These are phyloP conservation scores for Peromyscus aztecus DNA, from an alignment of 2,797 vertebrate genomes.

Conservation along the genomic window DNA sequence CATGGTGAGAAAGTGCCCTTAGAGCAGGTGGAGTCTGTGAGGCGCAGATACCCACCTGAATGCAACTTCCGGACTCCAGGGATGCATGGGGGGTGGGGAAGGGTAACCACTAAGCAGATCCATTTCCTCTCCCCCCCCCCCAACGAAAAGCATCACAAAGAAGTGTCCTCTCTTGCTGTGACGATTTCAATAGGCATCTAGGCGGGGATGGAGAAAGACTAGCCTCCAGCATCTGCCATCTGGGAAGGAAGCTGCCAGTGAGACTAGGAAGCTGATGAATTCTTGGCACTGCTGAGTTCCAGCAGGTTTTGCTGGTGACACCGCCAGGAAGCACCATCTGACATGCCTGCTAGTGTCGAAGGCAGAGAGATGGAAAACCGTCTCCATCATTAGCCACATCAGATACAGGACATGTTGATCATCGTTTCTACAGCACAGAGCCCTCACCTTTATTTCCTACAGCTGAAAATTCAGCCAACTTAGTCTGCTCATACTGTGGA, in stretches of 20 bases:
- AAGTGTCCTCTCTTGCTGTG: background rate
- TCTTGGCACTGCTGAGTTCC: background rate
- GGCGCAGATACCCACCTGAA: background rate
- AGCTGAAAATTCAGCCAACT: background rate
- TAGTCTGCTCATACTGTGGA: background rate
- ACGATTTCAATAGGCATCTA: too few species aligned
- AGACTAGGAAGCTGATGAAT: background rate
- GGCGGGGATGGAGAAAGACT: background rate
- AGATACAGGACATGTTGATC: background rate
- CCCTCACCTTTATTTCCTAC: fast-evolving
- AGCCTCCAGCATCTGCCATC: fast-evolving
- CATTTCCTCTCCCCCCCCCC: too few species aligned
- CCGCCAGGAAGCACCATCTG: background rate
- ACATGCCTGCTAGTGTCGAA: background rate
- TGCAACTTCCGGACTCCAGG: background rate
- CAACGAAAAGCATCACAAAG: background rate
- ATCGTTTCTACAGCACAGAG: background rate
- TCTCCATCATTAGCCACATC: background rate
- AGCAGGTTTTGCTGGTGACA: background rate
- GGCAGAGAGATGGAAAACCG: fast-evolving
- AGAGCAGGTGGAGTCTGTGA: background rate
- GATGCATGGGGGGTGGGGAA: background rate
- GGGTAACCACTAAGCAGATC: background rate
- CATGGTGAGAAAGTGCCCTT: background rate
- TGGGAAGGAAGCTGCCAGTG: background rate